Percentiles rank a stretch among this genome's conserved stretches.
Conservation (phyloP, 2,113 vertebrate species). For the Sceloporus tristichus region DNA sequence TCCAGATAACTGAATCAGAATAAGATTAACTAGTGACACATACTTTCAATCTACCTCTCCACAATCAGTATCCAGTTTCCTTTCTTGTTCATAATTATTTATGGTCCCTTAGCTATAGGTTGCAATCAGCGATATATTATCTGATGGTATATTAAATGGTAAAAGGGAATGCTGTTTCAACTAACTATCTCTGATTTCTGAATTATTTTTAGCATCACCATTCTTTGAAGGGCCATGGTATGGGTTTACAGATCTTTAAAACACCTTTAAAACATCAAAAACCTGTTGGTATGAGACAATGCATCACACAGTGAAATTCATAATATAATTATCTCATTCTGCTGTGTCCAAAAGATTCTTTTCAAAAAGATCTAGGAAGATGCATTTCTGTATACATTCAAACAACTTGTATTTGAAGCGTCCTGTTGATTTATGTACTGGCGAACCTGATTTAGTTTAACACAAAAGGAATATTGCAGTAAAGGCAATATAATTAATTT, state of each 20-base stretch:
- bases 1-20: not conserved
- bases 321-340: constrained; percentile 61
- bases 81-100: not conserved
- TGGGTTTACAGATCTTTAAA: constrained; percentile 54
- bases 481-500: constrained; percentile 16
- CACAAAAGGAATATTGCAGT: constrained; percentile 38
- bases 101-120: not conserved
- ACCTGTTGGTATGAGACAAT: constrained; percentile 49
- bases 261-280: constrained; percentile 23
- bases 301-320: constrained; percentile 40
- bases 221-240: constrained; percentile 55
- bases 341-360: constrained; percentile 47
- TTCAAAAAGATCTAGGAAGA: constrained; percentile 26
- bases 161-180: not conserved
- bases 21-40: not conserved
- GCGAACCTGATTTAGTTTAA: constrained; percentile 38
- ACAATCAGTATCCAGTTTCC: not conserved
- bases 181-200: not conserved
- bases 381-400: constrained; percentile 29
- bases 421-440: not conserved
- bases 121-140: not conserved
- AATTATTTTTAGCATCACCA: constrained; percentile 23
- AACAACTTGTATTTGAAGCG: constrained; percentile 33
- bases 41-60: not conserved
- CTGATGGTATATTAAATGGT: not conserved